Evolutionary conservation across 2,888 invertebrate genomes (phyloP), one percentile per base, ranked within the genome.

Genomic region (Acleris sparsana): DNA sequence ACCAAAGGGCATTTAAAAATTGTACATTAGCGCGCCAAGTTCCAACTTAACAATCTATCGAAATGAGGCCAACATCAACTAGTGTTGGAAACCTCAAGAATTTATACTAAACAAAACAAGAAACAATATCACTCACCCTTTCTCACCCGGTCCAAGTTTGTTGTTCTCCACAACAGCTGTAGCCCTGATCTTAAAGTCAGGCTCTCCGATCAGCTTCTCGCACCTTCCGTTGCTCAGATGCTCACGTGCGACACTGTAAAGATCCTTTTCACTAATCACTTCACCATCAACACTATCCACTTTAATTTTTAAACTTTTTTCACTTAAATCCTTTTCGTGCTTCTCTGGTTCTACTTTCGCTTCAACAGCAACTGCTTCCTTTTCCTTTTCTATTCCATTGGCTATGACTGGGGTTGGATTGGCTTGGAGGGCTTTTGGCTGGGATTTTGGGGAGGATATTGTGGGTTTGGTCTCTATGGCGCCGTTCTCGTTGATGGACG

Each of bases 171-270:
- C 93, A 72, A 94, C 88, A 56, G 94, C 94, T 29, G 94, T 94
- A 46, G 94, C 94, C 74, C 94, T 92, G 79, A 94, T 89, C 83
- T 94, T 93, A 79, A 93, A 94, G 78, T 94, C 94, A 49, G 92
- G 88, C 73, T 95, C 94, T 11, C 95, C 95, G 77, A 96, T 94
- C 82, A 96, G 92, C 79, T 96, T 94, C 87, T 96, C 96, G 78
- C 95, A 95, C 73, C 95, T 92, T 59, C 96, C 96, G 94, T 96
- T 96, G 73, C 75, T 88, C 73, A 92, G 71, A 68, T 92, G 85
- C 81, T 92, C 91, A 70, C 89, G 81, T 52, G 83, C 92, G 59
- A 88, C 86, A 88, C 85, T 89, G 72, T 85, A 88, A 70, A 85
- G 86, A 72, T 88, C 89, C 85, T 88, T 87, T 76, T 77, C 84